Conservation (phyloP, 2,797 vertebrate species). For the Oryzias dopingdopingensis region DNA sequence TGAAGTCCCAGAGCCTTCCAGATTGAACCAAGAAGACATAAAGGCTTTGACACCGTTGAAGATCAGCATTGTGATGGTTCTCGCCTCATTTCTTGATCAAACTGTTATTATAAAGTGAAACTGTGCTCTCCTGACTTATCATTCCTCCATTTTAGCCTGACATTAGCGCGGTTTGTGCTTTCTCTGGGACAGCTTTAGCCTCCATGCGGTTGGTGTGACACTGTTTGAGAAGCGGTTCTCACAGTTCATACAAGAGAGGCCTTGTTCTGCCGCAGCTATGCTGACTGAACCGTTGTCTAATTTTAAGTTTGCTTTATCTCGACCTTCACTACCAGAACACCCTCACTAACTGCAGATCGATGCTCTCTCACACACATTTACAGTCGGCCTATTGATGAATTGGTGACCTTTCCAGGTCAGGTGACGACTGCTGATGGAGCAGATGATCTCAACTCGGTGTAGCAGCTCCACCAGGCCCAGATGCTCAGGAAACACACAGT, state of each 20-base stretch:
- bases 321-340: constrained; percentile 6
- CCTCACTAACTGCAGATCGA: constrained; percentile 10
- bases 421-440: constrained; percentile 20
- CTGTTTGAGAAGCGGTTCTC: constrained; percentile 14
- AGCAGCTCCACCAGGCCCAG: constrained; percentile 15
- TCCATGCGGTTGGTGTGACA: constrained; percentile 2
- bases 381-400: constrained; percentile 32
- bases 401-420: constrained; percentile 17
- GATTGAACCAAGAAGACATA: too few relatives aligned
- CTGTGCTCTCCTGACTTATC: too few relatives aligned
- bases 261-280: constrained; percentile 33
- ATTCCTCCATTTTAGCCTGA: too few relatives aligned
- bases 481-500: neutral
- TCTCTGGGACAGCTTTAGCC: neutral
- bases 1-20: too few relatives aligned
- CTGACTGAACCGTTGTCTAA: constrained; percentile 22
- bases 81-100: too few relatives aligned
- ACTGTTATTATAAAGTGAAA: too few relatives aligned
- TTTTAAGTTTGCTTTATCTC: constrained; percentile 33
- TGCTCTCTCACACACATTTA: constrained; percentile 22
- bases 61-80: too few relatives aligned
- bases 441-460: constrained; percentile 22
- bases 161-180: neutral
- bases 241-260: constrained; percentile 30
- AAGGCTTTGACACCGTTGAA: too few relatives aligned